Evolutionary conservation across 2,113 vertebrate species (phyloP), one percentile per base, ranked within the genome.

Genomic region (Eudyptes chrysolophus): DNA sequence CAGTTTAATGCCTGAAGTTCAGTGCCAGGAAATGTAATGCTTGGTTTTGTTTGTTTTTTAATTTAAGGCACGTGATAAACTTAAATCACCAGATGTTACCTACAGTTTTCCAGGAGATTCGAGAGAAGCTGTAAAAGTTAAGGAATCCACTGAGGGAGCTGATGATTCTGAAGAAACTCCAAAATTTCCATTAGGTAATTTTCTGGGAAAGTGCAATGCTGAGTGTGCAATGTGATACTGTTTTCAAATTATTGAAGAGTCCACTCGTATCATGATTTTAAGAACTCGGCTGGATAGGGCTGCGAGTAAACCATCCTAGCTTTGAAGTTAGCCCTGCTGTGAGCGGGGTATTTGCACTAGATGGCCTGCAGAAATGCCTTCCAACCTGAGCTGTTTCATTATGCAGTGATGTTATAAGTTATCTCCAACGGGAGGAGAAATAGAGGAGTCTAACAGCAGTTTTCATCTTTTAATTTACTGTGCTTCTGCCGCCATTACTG

Each of bases 151-250:
- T 10, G 84, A 88, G 51, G 36, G 84, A 94, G 58, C 85, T 77
- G 74, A 48, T 54, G 42, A 14, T 57, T 51, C 62, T 30, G 81
- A 77, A 92, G 84, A 83, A 92, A 81, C 70, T 57, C 87, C 97
- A 77, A 96, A 69, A 54, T 30, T 62, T 30, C 25, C 58, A 5
- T 65, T 92, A 97, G 98, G 98, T 98, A 98, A 97, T 87, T 34
- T 52, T 51, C 42, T 40, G 62, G 80, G 38, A 19, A 75, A 16
- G 29, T 15, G 22, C 57, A 48, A 4, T 48, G 74, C 46, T 54
- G 46, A 42, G 49, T 30, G 46, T 84, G 71, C 38, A 71, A 2
- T 15, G 3, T 2, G 10, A 46, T 51, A 5, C 26, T 92, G 1
- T 6, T 49, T 49, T 58, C 22, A 74, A 54, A n/a, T 62, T 3